A percentile compares a stretch with the other conserved stretches of the same genome.
Conservation (phyloP, 1,140 invertebrate species). For the Dreissena polymorpha region DNA sequence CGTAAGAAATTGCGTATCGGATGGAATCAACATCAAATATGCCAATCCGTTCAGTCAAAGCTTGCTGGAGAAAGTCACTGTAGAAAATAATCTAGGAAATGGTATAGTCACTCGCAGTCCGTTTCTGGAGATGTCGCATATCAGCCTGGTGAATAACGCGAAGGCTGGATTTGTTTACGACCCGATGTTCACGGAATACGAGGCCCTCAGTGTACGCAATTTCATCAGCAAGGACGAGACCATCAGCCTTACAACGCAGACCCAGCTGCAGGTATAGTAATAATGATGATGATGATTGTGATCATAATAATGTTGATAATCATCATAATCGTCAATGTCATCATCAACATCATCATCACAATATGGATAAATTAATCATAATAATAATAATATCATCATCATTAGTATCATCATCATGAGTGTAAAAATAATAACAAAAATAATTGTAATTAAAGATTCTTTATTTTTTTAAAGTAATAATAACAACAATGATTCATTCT, state of each 20-base stretch:
- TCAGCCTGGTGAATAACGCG: constrained; percentile 84
- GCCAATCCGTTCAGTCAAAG: constrained; percentile 87
- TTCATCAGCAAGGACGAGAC: constrained; percentile 67
- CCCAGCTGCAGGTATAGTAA: constrained; percentile 17
- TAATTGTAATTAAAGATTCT: too few relatives aligned
- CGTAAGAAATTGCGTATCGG: constrained; percentile 80
- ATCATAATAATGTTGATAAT: too few relatives aligned
- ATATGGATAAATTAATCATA: too few relatives aligned
- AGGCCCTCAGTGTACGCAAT: constrained; percentile 72
- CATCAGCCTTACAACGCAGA: constrained; percentile 36
- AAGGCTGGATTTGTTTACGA: constrained; percentile 95
- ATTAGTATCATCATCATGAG: too few relatives aligned
- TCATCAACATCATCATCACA: too few relatives aligned
- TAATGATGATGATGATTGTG: too few relatives aligned
- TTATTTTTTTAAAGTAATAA: too few relatives aligned
- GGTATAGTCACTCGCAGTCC: constrained; percentile 73
- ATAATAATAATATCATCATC: too few relatives aligned
- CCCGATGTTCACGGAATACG: constrained; percentile 88
- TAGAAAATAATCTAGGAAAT: constrained; percentile 72
- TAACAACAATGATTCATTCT: too few relatives aligned
- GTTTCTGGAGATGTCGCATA: constrained; percentile 66
- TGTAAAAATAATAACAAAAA: too few relatives aligned
- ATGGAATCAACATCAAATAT: constrained; percentile 91
- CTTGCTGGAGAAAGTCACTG: constrained; percentile 66
- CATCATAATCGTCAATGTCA: too few relatives aligned